Percentiles rank a stretch among this genome's conserved stretches.
These are phyloP conservation scores for Hydrolagus colliei DNA, from an alignment of 2,797 vertebrate genomes.

Conservation along the genomic window DNA sequence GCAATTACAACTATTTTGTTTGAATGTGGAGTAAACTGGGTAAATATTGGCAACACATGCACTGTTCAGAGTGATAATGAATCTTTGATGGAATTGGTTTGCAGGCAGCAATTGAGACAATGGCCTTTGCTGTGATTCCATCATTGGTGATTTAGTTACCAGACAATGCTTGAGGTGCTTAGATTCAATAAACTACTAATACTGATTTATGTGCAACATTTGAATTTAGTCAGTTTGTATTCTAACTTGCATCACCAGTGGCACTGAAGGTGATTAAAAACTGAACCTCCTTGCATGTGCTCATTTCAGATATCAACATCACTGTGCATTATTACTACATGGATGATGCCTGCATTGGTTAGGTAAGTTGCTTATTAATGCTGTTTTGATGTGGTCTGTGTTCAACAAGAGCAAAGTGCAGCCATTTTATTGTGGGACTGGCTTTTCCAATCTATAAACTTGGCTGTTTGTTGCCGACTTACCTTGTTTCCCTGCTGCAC, in stretches of 20 bases:
- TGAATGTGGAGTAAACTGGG: not conserved
- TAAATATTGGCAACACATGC: not conserved
- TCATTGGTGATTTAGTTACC: not conserved
- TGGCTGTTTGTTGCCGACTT: too few species aligned
- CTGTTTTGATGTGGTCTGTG: not conserved
- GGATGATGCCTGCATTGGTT: not conserved
- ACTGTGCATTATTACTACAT: not conserved
- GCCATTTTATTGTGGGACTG: not conserved
- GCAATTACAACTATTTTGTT: not conserved
- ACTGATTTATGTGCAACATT: not conserved
- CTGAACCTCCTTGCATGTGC: not conserved
- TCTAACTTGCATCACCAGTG: not conserved
- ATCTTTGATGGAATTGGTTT: too few species aligned
- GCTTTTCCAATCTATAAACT: not conserved
- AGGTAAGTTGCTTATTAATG: not conserved
- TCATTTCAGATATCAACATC: too few species aligned
- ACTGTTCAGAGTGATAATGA: not conserved
- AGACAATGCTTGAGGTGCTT: not conserved
- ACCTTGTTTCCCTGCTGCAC: too few species aligned
- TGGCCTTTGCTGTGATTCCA: not conserved
- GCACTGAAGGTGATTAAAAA: not conserved
- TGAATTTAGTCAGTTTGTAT: not conserved
- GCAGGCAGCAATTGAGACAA: not conserved
- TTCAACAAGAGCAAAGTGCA: slow-evolving; percentile 4
- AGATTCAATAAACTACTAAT: not conserved